Base-by-base conservation (phyloP, 2,888 invertebrate species). In the Oligia strigilis region DNA sequence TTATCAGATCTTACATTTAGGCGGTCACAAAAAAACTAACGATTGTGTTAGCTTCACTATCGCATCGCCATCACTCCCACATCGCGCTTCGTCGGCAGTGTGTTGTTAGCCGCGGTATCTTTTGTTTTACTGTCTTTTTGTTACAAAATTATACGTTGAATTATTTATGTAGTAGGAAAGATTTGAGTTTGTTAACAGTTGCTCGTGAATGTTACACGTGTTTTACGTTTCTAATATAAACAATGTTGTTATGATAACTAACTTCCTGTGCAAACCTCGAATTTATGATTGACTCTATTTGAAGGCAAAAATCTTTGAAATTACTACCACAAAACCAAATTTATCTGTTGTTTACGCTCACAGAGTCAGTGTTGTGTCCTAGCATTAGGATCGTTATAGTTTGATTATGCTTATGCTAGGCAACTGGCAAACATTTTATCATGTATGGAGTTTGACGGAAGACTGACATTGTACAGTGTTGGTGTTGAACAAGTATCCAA, bases 11-110 rank as follows among this genome's bases (percentile, higher is more conserved):
- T 79, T 76, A 83, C 80, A 78, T 88, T 88, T 80, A 70, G 86
- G 82, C 87, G 88, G 90, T 88, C 88, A 87, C 86, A 85, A 86
- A 90, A 49, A 92, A 91, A 88, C 89, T 87, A 89, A 91, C 88
- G 90, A 92, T 90, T 89, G 87, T 89, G 90, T 91, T 75, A 82
- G 78, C 89, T 23, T 5, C 23, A 19, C 72, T 75, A 81, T 89
- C 89, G 76, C 78, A 36, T 55, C 67, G 29, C 69, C 72, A 84
- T 86, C 87, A 78, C 77, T 55, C 62, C n/a, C 43, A 40, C 76
- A 72, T 81, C 77, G 75, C 80, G 46, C 76, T 70, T 81, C 77
- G 75, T 78, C 71, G 4, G 74, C 58, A 43, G 49, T 75, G 80
- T 83, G 75, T 78, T 75, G 80, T 77, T 75, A 66, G 64, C 72